phyloP scores from a whole-genome alignment of 2,797 vertebrate species.

The Carcharodon carcharias region DNA sequence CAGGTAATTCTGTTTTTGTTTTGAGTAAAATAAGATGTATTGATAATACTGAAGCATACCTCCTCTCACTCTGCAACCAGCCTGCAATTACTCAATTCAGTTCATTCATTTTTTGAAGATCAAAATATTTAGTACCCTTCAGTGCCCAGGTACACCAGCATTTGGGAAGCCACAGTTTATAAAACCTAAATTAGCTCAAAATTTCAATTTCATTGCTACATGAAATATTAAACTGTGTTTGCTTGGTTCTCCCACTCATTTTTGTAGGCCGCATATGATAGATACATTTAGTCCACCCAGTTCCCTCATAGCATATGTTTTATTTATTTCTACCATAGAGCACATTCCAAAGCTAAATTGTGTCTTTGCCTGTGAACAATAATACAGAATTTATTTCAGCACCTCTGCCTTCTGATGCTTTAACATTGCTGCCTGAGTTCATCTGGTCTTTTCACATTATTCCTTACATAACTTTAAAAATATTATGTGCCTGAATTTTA shows the following conservation, averaged over 20 bases:
- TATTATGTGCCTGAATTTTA: not conserved
- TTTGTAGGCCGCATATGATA: not conserved
- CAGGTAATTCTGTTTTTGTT: too few relatives aligned
- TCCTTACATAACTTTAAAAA: not conserved
- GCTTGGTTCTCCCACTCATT: not conserved
- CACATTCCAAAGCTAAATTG: not conserved
- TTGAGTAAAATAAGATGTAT: not conserved
- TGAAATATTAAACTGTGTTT: not conserved
- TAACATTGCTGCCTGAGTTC: not conserved
- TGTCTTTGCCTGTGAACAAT: not conserved
- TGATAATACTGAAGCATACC: not conserved
- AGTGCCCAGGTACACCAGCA: not conserved
- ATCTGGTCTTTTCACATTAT: not conserved
- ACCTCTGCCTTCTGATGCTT: not conserved
- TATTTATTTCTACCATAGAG: not conserved
- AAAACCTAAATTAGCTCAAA: not conserved
- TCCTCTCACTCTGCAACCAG: too few relatives aligned
- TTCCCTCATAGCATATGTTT: not conserved
- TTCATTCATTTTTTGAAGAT: not conserved
- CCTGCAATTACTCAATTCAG: not conserved
- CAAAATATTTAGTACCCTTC: not conserved
- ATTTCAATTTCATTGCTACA: not conserved
- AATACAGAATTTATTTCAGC: not conserved
- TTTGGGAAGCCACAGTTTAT: not conserved
- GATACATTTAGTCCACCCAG: not conserved